phyloP scores from a whole-genome alignment of 2,113 vertebrate species.

The Pachypanchax playfairii region DNA sequence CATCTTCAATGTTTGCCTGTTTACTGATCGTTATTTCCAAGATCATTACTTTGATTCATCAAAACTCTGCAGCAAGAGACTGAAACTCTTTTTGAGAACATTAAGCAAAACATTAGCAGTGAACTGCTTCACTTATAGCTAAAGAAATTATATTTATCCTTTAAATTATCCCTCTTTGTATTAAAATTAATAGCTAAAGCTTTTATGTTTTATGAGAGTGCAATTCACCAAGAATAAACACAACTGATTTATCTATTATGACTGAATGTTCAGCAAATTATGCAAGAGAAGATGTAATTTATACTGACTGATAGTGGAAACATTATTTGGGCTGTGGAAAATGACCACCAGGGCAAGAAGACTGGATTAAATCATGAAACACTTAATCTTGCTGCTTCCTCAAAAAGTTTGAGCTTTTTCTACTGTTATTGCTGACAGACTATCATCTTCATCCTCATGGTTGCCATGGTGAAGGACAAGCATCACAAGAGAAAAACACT shows the following conservation, averaged over 20 bases:
- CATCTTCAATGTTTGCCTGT: background rate
- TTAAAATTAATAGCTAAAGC: constrained; percentile 1
- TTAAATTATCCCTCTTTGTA: background rate
- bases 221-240: background rate
- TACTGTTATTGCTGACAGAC: background rate
- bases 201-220: constrained; percentile 1
- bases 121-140: background rate
- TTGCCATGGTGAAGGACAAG: constrained; percentile 34
- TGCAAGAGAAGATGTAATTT: background rate
- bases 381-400: background rate
- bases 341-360: too few species aligned
- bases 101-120: background rate
- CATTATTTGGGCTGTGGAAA: too few species aligned
- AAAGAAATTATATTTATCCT: too few species aligned
- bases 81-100: background rate
- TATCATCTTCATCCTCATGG: constrained; percentile 1
- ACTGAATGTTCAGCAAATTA: constrained; percentile 9
- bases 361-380: too few species aligned
- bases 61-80: background rate
- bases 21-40: background rate
- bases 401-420: background rate
- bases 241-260: background rate
- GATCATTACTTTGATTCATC: background rate
- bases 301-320: background rate
- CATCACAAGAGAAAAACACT: constrained; percentile 24